Base-by-base conservation (phyloP, 2,888 invertebrate species). In the Thymelicus lineola region DNA sequence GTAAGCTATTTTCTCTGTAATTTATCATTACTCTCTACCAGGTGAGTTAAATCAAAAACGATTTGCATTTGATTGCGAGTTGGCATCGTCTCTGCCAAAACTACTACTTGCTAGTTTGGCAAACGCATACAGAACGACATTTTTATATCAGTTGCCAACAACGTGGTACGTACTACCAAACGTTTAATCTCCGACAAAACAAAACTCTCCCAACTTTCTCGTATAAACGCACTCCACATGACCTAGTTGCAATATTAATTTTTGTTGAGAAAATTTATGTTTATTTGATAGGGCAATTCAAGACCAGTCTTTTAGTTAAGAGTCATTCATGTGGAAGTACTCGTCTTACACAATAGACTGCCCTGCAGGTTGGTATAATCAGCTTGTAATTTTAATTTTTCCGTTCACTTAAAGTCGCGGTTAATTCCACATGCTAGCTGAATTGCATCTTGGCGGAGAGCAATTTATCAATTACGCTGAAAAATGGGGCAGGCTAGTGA, bases 401-500 rank as follows among this genome's bases (percentile, higher is more conserved):
- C 67, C 61, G 67, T 68, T 61, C 38, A 68, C 42, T 68, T n/a
- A 12, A 53, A 61, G 14, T 42, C 55, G 45, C 45, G 20, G 38
- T 28, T 38, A 67, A 53, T 50, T 48, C 36, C 48, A 66, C 59
- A 59, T 50, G 36, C 28, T 55, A 50, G 66, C 38, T 53, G 53
- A 67, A 67, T 67, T 60, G 58, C 50, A 60, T 53, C 50, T 60
- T 35, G 42, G 42, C 50, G 20, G 48, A 50, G 66, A 60, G 60
- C 66, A 67, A 67, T 67, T 67, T 67, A 67, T 67, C 60, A 68
- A 68, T 61, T 68, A 68, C 45, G 55, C 14, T 59, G 67, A 65
- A 45, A 57, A 38, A 55, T 28, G 55, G 42, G 58, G 28, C 42
- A 60, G 60, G 53, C 53, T 42, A 36, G 10, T 42, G 60, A 48